Evolutionary conservation across 2,113 vertebrate species (phyloP).

Genomic region (Gobio gobio): DNA sequence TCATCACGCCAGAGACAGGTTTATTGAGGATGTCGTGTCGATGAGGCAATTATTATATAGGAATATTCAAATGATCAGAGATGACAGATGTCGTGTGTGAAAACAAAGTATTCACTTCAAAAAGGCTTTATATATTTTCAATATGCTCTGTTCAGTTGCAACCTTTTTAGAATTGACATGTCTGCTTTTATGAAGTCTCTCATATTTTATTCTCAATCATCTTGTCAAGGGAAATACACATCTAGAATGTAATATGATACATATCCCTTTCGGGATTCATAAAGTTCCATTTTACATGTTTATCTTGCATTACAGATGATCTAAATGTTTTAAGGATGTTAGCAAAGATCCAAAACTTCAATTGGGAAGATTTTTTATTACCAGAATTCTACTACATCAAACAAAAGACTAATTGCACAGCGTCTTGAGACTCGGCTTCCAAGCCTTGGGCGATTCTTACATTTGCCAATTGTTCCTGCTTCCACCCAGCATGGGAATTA

Average conservation of each 20-base stretch:
- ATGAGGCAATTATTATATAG: too few relatives aligned
- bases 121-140: background rate
- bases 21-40: too few relatives aligned
- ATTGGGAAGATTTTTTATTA: background rate
- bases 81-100: too few relatives aligned
- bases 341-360: background rate
- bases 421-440: background rate
- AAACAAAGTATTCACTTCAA: background rate
- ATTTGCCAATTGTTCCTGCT: background rate
- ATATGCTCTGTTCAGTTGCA: too few relatives aligned
- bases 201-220: background rate
- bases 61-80: too few relatives aligned
- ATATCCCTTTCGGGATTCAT: background rate
- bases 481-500: background rate
- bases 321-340: background rate
- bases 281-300: background rate
- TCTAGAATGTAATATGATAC: background rate
- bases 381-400: background rate
- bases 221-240: conserved; percentile 6
- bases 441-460: background rate
- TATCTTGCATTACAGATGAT: background rate
- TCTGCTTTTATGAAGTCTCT: background rate
- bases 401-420: conserved; percentile 14
- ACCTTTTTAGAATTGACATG: background rate
- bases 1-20: too few relatives aligned